A percentile compares a stretch with the other conserved stretches of the same genome.
Conservation (phyloP, 2,888 invertebrate species). For the Cheilosia impressa region DNA sequence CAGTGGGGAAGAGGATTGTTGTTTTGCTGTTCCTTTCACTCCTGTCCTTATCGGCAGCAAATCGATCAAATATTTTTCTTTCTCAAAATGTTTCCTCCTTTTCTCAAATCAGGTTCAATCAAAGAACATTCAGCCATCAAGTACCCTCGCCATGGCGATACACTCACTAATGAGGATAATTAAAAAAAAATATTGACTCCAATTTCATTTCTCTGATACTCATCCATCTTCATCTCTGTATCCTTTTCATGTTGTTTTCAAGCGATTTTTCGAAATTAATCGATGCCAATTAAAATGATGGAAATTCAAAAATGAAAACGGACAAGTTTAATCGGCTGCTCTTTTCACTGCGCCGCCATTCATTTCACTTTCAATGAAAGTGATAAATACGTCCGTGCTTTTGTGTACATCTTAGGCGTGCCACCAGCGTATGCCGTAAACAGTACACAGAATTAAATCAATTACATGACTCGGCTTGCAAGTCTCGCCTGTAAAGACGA, state of each 20-base stretch:
- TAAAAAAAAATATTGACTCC: slow-evolving; percentile 53
- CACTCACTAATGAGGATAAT: slow-evolving; percentile 58
- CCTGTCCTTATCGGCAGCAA: slow-evolving; percentile 8
- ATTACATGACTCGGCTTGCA: neutral
- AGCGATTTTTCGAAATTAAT: slow-evolving; percentile 37
- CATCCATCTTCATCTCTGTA: slow-evolving; percentile 27
- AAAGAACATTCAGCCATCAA: neutral
- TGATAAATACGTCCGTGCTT: slow-evolving; percentile 2
- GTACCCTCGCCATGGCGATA: neutral
- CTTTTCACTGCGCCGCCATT: neutral
- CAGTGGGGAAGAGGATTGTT: neutral
- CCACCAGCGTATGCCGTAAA: neutral
- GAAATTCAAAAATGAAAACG: slow-evolving; percentile 43
- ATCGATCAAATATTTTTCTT: slow-evolving; percentile 26
- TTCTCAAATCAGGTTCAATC: slow-evolving; percentile 3
- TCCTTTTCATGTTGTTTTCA: neutral
- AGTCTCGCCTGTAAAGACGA: neutral
- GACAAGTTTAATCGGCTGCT: slow-evolving; percentile 22
- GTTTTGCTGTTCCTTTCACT: neutral
- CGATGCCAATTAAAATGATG: slow-evolving; percentile 62
- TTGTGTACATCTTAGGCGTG: neutral
- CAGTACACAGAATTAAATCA: slow-evolving; percentile 5
- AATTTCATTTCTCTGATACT: slow-evolving; percentile 47
- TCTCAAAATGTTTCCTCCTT: neutral
- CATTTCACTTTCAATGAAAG: neutral